Percentiles rank a stretch among this genome's conserved stretches.
phyloP scores from a whole-genome alignment of 2,113 vertebrate species.

The Panthera leo region DNA sequence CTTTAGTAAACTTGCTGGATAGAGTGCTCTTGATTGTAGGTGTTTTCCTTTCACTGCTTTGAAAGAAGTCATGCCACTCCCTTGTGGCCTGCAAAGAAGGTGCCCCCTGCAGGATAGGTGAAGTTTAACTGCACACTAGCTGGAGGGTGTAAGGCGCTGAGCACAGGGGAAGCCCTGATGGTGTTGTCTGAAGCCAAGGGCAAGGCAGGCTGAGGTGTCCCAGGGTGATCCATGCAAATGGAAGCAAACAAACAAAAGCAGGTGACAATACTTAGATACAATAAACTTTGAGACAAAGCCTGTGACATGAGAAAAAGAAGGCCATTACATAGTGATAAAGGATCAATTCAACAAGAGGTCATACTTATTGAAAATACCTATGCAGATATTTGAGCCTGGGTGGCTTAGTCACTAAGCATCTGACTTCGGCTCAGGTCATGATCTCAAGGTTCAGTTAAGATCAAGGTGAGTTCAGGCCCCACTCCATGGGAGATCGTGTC shows the following conservation, averaged over 20 bases:
- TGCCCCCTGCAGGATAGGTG: background rate
- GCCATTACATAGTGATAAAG: background rate
- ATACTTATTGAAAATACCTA: background rate
- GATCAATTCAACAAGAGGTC: background rate
- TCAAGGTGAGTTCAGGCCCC: no score
- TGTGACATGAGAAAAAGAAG: background rate
- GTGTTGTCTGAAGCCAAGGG: background rate
- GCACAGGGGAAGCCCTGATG: background rate
- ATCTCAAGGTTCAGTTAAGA: no score
- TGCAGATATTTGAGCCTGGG: background rate
- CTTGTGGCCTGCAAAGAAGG: background rate
- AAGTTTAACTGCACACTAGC: background rate
- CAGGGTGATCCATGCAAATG: background rate
- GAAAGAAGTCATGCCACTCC: background rate
- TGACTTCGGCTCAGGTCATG: no score
- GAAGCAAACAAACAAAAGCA: background rate
- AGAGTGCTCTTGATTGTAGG: background rate
- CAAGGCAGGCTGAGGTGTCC: background rate
- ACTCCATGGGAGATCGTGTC: no score
- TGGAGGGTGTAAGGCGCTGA: background rate
- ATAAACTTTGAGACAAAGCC: background rate
- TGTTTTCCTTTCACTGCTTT: background rate
- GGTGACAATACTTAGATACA: background rate
- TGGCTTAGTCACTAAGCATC: no score
- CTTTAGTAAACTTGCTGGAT: background rate